A percentile compares a stretch with the other conserved stretches of the same genome.
phyloP scores from a whole-genome alignment of 2,113 vertebrate species.

The Rhodinocichla rosea region DNA sequence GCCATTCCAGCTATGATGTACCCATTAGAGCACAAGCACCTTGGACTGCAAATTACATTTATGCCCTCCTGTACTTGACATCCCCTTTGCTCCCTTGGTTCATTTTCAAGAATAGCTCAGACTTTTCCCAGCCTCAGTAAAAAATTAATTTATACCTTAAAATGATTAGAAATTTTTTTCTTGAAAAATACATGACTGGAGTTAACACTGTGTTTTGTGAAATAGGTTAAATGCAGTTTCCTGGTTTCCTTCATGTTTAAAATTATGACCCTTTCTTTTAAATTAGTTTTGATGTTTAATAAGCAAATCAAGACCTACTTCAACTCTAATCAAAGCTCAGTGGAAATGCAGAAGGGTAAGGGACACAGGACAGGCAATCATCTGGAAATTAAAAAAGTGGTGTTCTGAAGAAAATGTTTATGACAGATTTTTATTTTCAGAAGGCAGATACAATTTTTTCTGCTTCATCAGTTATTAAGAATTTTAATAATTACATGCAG shows the following conservation, averaged over 20 bases:
- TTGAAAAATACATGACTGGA: neutral
- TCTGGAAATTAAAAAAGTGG: slow-evolving; percentile 25
- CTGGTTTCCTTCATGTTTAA: neutral
- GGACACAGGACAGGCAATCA: slow-evolving; percentile 15
- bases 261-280: slow-evolving; percentile 28
- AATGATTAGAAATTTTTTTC: neutral
- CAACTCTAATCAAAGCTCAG: slow-evolving; percentile 48
- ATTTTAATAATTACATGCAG: slow-evolving; percentile 52
- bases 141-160: slow-evolving; percentile 25
- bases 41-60: neutral
- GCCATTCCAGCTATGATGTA: neutral
- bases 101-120: slow-evolving; percentile 31
- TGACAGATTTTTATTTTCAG: slow-evolving; percentile 45
- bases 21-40: neutral
- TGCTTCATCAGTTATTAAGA: slow-evolving; percentile 29
- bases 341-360: slow-evolving; percentile 16
- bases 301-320: slow-evolving; percentile 45
- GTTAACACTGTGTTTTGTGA: neutral
- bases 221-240: neutral
- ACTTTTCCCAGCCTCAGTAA: slow-evolving; percentile 8
- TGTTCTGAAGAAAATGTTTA: slow-evolving; percentile 37
- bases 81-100: neutral
- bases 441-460: neutral
- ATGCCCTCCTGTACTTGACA: neutral
- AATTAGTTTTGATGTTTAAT: slow-evolving; percentile 33